Evolutionary conservation across 2,797 vertebrate genomes (phyloP).

Genomic region (Scyliorhinus canicula): DNA sequence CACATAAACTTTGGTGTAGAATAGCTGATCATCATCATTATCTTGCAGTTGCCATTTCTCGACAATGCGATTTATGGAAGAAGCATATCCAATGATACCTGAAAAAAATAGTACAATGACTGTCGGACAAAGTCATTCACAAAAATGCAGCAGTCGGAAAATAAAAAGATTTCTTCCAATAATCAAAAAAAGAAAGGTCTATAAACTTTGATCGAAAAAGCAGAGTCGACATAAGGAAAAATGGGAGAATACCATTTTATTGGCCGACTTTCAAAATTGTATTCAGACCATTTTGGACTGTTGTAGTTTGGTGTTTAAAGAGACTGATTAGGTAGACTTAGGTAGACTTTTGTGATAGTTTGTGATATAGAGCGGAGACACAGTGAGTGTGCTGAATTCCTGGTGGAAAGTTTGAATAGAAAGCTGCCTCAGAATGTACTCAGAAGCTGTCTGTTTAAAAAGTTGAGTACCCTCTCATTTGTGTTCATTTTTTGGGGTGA

Average conservation of each 20-base stretch:
- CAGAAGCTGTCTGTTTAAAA: neutral
- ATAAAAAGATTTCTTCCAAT: neutral
- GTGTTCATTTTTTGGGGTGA: neutral
- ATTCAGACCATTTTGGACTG: no score
- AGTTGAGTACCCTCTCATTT: neutral
- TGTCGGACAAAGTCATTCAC: neutral
- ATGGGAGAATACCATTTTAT: neutral
- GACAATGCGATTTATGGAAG: constrained; percentile 72
- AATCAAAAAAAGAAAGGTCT: neutral
- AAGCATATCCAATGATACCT: constrained; percentile 90
- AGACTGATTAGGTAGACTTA: no score
- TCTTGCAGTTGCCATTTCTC: constrained; percentile 89
- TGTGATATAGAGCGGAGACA: neutral
- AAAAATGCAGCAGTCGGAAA: neutral
- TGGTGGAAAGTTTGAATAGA: neutral
- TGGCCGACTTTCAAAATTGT: neutral
- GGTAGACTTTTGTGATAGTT: neutral
- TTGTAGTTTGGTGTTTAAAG: no score
- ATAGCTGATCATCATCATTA: constrained; percentile 97
- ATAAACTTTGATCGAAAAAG: neutral
- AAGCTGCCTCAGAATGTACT: no score
- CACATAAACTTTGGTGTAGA: constrained; percentile 94
- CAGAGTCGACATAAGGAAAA: neutral
- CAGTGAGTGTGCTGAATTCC: neutral
- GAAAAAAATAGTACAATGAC: constrained; percentile 43